phyloP scores from a whole-genome alignment of 1,140 invertebrate genomes.

The Macrosteles quadrilineatus region DNA sequence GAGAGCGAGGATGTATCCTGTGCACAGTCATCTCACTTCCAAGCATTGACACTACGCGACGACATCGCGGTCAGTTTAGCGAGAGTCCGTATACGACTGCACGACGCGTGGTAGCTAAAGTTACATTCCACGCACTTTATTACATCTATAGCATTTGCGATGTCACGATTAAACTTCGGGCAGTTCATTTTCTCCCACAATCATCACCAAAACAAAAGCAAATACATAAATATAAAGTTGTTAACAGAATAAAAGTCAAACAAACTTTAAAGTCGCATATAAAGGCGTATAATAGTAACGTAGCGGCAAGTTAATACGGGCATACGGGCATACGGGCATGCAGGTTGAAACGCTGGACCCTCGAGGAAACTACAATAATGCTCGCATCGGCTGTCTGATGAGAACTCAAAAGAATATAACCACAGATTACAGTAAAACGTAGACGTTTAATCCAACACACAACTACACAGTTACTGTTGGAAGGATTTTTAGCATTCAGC shows the following conservation, averaged over 20 bases:
- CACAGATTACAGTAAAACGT: too few species aligned
- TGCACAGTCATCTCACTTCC: background rate
- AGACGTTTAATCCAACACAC: too few species aligned
- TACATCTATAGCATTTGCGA: background rate
- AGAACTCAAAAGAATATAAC: too few species aligned
- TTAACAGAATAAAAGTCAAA: too few species aligned
- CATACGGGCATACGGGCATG: background rate
- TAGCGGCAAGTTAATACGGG: background rate
- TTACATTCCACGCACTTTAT: background rate
- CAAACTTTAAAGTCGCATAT: background rate
- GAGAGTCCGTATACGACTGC: background rate
- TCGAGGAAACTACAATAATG: too few species aligned
- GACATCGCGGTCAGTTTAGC: background rate
- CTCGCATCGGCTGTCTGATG: conserved; percentile 3
- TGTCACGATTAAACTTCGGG: background rate
- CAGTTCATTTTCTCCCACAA: background rate
- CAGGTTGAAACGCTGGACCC: background rate
- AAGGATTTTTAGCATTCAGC: too few species aligned
- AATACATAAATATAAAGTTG: too few species aligned
- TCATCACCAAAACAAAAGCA: background rate
- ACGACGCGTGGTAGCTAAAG: background rate
- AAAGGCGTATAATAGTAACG: background rate
- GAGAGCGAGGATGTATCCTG: background rate
- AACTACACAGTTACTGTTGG: too few species aligned
- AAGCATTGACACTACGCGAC: too few species aligned